Base-by-base conservation (phyloP, 2,888 invertebrate genomes). In the Nysson spinosus region DNA sequence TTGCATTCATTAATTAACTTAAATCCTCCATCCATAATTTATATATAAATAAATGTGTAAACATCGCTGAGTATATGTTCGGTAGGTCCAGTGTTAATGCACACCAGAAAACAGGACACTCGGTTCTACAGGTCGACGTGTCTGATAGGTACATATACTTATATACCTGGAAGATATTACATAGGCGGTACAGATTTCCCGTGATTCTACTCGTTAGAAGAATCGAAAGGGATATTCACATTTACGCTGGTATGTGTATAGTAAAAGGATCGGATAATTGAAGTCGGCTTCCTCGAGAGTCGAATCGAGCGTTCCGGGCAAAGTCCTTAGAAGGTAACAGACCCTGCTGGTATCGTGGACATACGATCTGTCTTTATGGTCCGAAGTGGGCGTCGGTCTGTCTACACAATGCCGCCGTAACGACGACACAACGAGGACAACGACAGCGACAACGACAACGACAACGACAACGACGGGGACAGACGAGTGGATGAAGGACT, bases 361-460 rank as follows among this genome's bases (percentile, higher is more conserved):
- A 72, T 72, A 74, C 81, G 81, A 82, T 82, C 82, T 83, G 81
- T 81, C 81, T 82, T 81, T 82, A 82, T 79, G 77, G 78, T 70
- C 73, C 77, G 75, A 82, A 82, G 82, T 82, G 82, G 81, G 82
- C 82, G 82, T 82, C 74, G 73, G 72, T 69, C 58, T 44, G 69
- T 71, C 32, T 54, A 54, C 69, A 72, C 72, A 72, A 72, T 72
- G 69, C 62, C 63, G 47, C 52, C 62, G 62, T 74, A 74, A 74
- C 73, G 70, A 74, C 73, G 61, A 74, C 74, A 70, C 63, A 52
- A 67, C 57, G 51, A 40, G 44, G 26, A 54, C 57, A 35, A 37
- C 49, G 40, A 34, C 47, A 12, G 17, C 47, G 43, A 42, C 56
- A 61, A 57, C 52, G 55, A 47, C 50, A 39, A 65, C 54, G 55